Evolutionary conservation across 2,797 vertebrate species (phyloP).

Genomic region (Onychomys leucogaster): DNA sequence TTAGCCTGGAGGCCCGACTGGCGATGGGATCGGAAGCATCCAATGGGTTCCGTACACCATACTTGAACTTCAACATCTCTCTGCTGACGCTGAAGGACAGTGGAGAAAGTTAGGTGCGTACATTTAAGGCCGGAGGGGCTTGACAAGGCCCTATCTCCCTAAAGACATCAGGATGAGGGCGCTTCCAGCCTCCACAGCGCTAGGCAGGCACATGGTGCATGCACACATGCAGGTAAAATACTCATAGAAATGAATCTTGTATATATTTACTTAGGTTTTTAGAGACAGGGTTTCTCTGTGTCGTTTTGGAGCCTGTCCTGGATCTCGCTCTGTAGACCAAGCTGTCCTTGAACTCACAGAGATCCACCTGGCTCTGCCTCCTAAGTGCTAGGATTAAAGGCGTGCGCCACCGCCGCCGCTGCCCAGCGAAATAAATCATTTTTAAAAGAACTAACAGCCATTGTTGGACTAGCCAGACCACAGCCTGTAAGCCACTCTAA

Average conservation of each 20-base stretch:
- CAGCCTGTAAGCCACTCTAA: neutral
- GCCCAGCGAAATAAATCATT: neutral
- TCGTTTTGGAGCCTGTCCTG: too few relatives aligned
- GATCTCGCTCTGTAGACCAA: too few relatives aligned
- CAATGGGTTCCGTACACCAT: conserved; percentile 87
- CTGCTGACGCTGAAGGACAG: neutral
- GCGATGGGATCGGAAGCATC: conserved; percentile 91
- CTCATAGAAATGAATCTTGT: neutral
- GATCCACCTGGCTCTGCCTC: too few relatives aligned
- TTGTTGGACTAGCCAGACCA: neutral
- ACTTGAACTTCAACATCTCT: conserved; percentile 97
- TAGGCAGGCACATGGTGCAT: neutral
- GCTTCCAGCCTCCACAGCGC: neutral
- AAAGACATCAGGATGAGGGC: neutral
- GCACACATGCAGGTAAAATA: neutral
- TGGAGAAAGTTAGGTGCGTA: neutral
- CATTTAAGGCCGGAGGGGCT: neutral
- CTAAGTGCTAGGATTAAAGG: too few relatives aligned
- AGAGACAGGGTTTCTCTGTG: too few relatives aligned
- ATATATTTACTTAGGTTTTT: too few relatives aligned
- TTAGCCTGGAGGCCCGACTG: conserved; percentile 92
- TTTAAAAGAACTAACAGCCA: neutral
- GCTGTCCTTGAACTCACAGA: too few relatives aligned
- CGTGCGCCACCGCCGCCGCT: too few relatives aligned
- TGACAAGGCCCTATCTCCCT: neutral